Evolutionary conservation across 2,113 vertebrate genomes (phyloP).

Genomic region (Melanocharis versteri): DNA sequence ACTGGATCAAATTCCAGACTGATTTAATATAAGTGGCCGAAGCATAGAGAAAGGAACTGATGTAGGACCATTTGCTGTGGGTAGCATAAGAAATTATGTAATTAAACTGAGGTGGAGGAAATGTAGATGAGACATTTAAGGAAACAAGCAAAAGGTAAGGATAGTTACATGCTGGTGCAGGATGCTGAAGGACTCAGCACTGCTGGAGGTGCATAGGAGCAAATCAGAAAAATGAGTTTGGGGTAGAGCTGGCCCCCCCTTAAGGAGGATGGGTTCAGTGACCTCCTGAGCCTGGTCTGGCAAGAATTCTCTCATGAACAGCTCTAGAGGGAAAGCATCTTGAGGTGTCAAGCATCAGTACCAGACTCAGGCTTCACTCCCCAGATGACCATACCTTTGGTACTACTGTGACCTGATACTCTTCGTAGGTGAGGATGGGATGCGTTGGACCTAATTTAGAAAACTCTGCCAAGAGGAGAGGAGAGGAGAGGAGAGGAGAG

Average conservation of each 20-base stretch:
- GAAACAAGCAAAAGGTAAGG: background rate
- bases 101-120: background rate
- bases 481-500: background rate
- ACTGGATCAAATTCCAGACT: constrained; percentile 26
- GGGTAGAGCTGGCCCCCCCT: background rate
- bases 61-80: background rate
- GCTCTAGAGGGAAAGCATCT: background rate
- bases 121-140: background rate
- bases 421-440: background rate
- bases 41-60: background rate
- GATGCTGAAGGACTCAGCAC: background rate
- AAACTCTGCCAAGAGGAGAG: background rate
- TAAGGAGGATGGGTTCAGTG: background rate
- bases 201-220: rapidly evolving
- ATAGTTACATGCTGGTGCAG: background rate
- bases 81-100: background rate
- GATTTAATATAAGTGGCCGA: constrained; percentile 4
- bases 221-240: background rate
- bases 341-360: background rate
- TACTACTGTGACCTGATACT: too few relatives aligned
- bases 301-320: background rate
- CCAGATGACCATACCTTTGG: background rate
- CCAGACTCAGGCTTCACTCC: background rate
- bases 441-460: background rate
- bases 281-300: background rate